phyloP scores from a whole-genome alignment of 1,140 invertebrate genomes.

The Drosophila pachea region DNA sequence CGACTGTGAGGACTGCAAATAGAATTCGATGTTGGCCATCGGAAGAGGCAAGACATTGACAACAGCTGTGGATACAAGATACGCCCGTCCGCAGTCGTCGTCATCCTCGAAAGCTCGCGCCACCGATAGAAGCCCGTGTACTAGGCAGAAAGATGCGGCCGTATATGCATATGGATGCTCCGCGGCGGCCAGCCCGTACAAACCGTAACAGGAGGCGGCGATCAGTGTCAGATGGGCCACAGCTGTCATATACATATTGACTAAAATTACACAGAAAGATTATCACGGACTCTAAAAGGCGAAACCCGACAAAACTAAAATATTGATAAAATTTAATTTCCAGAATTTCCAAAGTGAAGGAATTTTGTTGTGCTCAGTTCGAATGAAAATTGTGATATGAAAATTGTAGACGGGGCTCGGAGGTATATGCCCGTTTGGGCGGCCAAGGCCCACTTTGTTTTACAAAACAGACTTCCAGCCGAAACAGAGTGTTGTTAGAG shows the following conservation, averaged over 20 bases:
- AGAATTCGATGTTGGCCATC: conserved; percentile 56
- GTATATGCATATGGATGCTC: conserved; percentile 54
- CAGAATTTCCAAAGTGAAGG: background rate
- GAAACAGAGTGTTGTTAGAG: too few relatives aligned
- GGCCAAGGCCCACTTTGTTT: too few relatives aligned
- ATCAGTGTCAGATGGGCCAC: conserved; percentile 35
- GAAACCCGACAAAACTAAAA: background rate
- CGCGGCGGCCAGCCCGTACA: conserved; percentile 26
- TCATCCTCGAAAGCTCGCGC: conserved; percentile 3
- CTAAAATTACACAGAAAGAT: too few relatives aligned
- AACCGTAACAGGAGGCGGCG: conserved; percentile 40
- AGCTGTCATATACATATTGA: background rate
- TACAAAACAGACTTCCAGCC: too few relatives aligned
- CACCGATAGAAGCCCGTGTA: conserved; percentile 53
- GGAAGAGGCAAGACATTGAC: conserved; percentile 45
- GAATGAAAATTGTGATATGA: conserved; percentile 1
- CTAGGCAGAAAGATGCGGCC: conserved; percentile 52
- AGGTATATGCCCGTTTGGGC: background rate
- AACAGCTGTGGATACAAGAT: conserved; percentile 35
- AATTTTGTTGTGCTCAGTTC: conserved; percentile 3
- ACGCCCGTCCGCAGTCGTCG: conserved; percentile 31
- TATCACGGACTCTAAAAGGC: background rate
- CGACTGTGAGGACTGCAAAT: conserved; percentile 27
- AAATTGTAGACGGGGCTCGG: background rate
- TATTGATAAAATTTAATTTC: background rate